Evolutionary conservation across 2,888 invertebrate species (phyloP), one percentile per base, ranked within the genome.

Genomic region (Drosophila diplacantha): DNA sequence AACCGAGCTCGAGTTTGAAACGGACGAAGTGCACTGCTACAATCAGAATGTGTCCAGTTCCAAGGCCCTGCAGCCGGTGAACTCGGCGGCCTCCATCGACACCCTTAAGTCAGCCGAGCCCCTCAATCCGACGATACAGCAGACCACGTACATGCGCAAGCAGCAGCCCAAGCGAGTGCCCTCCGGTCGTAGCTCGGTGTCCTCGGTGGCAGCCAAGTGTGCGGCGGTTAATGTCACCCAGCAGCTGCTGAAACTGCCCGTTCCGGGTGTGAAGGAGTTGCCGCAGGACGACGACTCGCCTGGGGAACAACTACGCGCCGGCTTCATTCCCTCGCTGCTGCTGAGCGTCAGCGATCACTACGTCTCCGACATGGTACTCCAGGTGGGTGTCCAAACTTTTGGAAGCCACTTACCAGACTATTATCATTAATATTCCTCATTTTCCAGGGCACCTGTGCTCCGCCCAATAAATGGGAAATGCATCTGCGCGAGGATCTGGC

Each of bases 361-460:
- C 86, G 91, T 93, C 85, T 91, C 93, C 79, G 93, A 93, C 89
- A 92, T 94, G 91, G 92, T 94, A 68, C 89, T 95, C 80, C 95
- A 95, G 90, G 93, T 91, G 89, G 63, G 62, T 39, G 6, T n/a
- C 8, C 6, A n/a, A 35, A 3, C 5, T 22, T 20, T 11, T 1
- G 0, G 11, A 5, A 20, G 1, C 7, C 3, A 12, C 2, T 22
- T 14, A 9, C 9, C 4, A 7, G 24, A 4, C 3, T n/a, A 4
- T 24, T 26, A 32, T 12, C 26, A 14, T 7, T 31, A 34, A 8
- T 20, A 0, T 18, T 35, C 8, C 6, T 2, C 3, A 9, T 35
- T 29, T 39, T 20, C 0, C n/a, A 89, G 91, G 93, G 92, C 75
- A 92, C 91, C 50, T 88, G 90, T 58, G 89, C 90, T 14, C 90